Percentiles rank a stretch among this genome's conserved stretches.
Conservation (phyloP, 2,797 vertebrate species). For the Nyctibius grandis region DNA sequence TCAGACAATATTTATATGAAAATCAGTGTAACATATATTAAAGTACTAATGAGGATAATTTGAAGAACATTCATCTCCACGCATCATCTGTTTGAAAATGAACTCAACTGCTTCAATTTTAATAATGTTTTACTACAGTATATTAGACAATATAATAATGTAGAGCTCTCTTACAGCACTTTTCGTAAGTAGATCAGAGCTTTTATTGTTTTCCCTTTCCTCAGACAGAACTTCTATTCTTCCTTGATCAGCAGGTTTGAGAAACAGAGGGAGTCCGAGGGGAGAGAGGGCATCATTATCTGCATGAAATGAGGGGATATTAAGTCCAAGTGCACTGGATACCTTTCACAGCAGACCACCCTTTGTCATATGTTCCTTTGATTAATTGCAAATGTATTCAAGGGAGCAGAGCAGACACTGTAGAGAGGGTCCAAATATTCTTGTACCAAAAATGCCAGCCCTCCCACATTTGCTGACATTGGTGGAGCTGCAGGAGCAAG, state of each 20-base stretch:
- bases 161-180: neutral
- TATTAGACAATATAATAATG: neutral
- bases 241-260: neutral
- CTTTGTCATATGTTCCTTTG: neutral
- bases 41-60: neutral
- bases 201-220: conserved; percentile 4
- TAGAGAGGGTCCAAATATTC: neutral
- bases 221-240: neutral
- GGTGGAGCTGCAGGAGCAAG: conserved; percentile 1
- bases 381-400: conserved; percentile 40
- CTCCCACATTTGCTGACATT: neutral
- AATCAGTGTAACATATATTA: neutral
- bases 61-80: neutral
- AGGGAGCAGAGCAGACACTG: neutral
- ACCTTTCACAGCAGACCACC: neutral
- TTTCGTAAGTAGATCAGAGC: neutral
- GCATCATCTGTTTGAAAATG: neutral
- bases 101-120: neutral
- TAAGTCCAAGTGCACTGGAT: neutral
- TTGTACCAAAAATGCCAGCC: neutral
- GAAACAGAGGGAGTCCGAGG: neutral
- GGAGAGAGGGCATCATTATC: neutral
- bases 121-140: neutral
- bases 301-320: neutral
- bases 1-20: neutral